Evolutionary conservation across 37 sponge, comb jelly and placozoan species (phyloP), one percentile per base, ranked within the genome.

Genomic region (Tethya wilhelma): DNA sequence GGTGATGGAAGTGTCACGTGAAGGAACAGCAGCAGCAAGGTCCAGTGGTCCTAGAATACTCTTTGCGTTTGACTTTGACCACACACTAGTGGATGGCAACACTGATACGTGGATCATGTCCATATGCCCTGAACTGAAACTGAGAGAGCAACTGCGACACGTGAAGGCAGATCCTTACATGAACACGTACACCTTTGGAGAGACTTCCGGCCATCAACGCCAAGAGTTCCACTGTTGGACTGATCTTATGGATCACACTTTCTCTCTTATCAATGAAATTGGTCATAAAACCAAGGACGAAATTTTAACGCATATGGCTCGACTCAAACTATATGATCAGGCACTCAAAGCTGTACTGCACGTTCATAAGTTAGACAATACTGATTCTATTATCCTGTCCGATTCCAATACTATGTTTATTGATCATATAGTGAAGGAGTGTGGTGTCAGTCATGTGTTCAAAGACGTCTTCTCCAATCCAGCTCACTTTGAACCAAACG

Each of bases 11-110:
- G n/a, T n/a, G n/a, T n/a, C n/a, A n/a, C n/a, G n/a, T n/a, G n/a
- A n/a, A n/a, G 56, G 19, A 53, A 19, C 19, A 63, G 64, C 8
- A 8, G 64, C 75, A 29, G 25, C n/a, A n/a, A n/a, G n/a, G n/a
- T n/a, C n/a, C n/a, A n/a, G n/a, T n/a, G n/a, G n/a, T n/a, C n/a
- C 28, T 11, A 89, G 30, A 25, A 77, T 46, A 9, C 83, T 91
- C 34, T 81, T 94, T 20, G 94, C 69, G 29, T 94, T 94, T 66
- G 94, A 94, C 58, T 94, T 94, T 72, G 94, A 94, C 56, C 80
- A 83, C 46, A 90, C 94, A 37, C 73, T 94, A 28, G 63, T 94
- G 12, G 80, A 94, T 56, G 76, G 75, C 56, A 86, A 94, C 59
- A 40, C 87, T 22, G 94, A 94, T 46, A 73, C 84, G 1, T 90